Base-by-base conservation (phyloP, 2,113 vertebrate genomes). In the Phyllostomus hastatus region DNA sequence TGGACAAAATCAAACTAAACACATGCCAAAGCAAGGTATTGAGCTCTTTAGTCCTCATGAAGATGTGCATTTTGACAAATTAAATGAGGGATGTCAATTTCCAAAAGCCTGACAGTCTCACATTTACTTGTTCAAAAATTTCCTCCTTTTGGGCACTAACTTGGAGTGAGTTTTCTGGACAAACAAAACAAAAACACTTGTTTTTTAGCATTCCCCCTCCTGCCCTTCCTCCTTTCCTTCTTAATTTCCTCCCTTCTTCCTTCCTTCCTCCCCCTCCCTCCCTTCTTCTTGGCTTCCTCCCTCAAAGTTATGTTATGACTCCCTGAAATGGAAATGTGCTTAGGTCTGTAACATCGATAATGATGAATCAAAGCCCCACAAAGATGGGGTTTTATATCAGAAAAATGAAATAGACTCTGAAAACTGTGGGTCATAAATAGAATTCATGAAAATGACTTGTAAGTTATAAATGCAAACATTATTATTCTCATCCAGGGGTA, bases 391-490 rank as follows among this genome's bases (percentile, higher is more conserved):
- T 95, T 97, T 94, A 91, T 64, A 59, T 93, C 50, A 92, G 26
- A 92, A 89, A 64, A 95, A 76, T 19, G 66, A 9, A 96, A 94
- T 50, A 73, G 20, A 66, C 10, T 92, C 52, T 88, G 72, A 92
- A 95, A 94, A 84, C 50, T 82, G 28, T 76, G 15, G 59, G 33
- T 82, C 66, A 69, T 91, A 97, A 94, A 88, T 70, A 93, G 35
- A 95, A 94, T 75, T 46, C 92, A 61, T 95, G 73, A 11, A 43
- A 91, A 82, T 91, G 70, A 67, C 50, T 93, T 91, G 5, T 28
- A 87, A 82, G 81, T 88, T 92, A 86, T 89, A 93, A 94, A 81
- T 87, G 67, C 12, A 96, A 93, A 35, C 35, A 92, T 95, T 90
- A 92, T 91, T 96, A 89, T 94, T 96, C 85, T 94, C 72, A 93